These are phyloP conservation scores for Eumeta japonica DNA, from an alignment of 1,140 invertebrate species.

Conservation along the genomic window DNA sequence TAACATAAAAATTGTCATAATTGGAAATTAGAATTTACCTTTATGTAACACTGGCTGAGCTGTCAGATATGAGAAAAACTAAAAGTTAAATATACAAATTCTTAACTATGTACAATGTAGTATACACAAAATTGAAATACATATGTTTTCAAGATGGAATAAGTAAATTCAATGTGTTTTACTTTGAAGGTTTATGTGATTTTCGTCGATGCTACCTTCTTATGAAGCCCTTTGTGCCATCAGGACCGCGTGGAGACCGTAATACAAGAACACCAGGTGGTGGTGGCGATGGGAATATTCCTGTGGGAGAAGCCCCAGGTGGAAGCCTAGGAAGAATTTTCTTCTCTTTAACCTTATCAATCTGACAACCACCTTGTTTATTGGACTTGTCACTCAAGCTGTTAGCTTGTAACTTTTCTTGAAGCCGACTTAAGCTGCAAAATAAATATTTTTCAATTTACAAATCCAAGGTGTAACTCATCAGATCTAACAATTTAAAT, in stretches of 20 bases:
- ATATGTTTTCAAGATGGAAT: too few relatives aligned
- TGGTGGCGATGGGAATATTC: slow-evolving; percentile 44
- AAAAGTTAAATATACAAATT: too few relatives aligned
- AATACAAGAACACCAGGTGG: slow-evolving; percentile 55
- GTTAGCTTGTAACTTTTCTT: slow-evolving; percentile 47
- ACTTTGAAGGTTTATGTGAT: too few relatives aligned
- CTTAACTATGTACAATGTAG: too few relatives aligned
- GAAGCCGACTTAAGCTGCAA: slow-evolving; percentile 41
- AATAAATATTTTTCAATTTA: slow-evolving; percentile 2
- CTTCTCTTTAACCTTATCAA: slow-evolving; percentile 37
- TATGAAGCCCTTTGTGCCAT: slow-evolving; percentile 60
- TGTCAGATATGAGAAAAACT: too few relatives aligned
- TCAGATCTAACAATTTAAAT: too few relatives aligned
- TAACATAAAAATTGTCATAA: too few relatives aligned
- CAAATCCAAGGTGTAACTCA: too few relatives aligned
- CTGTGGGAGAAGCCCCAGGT: slow-evolving; percentile 25
- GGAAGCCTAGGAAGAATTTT: slow-evolving; percentile 37
- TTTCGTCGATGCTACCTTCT: slow-evolving; percentile 60
- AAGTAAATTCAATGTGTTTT: too few relatives aligned
- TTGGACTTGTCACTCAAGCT: slow-evolving; percentile 39
- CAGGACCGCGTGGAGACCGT: slow-evolving; percentile 56
- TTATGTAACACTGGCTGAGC: too few relatives aligned
- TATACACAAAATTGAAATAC: too few relatives aligned
- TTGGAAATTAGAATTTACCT: too few relatives aligned
- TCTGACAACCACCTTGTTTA: slow-evolving; percentile 31